These are phyloP conservation scores for Enteromius afrohamiltoni DNA, from an alignment of 2,797 vertebrate genomes.

Conservation along the genomic window DNA sequence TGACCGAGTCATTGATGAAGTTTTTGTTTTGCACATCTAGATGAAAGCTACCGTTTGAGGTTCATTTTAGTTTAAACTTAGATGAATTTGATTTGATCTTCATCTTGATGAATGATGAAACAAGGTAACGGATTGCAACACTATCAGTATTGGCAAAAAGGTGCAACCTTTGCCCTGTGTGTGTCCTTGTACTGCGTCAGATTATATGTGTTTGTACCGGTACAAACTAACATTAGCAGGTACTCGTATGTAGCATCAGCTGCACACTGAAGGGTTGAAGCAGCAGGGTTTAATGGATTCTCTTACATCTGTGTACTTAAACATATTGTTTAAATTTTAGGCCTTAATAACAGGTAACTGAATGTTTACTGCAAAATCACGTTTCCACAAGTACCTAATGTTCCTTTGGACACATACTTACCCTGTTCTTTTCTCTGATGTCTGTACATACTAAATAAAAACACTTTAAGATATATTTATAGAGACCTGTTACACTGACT, in stretches of 20 bases:
- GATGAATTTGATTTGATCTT: slow-evolving; percentile 33
- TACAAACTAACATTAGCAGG: slow-evolving; percentile 9
- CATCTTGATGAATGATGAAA: slow-evolving; percentile 39
- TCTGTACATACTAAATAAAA: background rate
- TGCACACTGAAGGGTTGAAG: slow-evolving; percentile 72
- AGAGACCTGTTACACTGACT: background rate
- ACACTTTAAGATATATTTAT: background rate
- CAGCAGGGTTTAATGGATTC: slow-evolving; percentile 58
- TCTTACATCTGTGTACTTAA: slow-evolving; percentile 64
- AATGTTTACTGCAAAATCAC: slow-evolving; percentile 1
- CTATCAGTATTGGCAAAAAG: slow-evolving; percentile 14
- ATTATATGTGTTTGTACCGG: slow-evolving; percentile 20
- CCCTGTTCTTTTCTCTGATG: background rate
- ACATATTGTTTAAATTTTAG: background rate
- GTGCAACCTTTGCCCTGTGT: slow-evolving; percentile 28
- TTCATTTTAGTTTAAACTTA: slow-evolving; percentile 10
- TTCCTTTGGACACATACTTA: background rate
- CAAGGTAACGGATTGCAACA: slow-evolving; percentile 14
- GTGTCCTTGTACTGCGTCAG: slow-evolving; percentile 19
- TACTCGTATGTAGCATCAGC: slow-evolving; percentile 47
- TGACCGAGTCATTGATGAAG: background rate
- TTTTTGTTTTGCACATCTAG: background rate
- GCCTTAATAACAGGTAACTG: background rate
- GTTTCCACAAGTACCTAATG: background rate
- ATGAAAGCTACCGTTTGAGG: background rate